phyloP scores from a whole-genome alignment of 1,140 invertebrate species.

The Arctopsyche grandis region DNA sequence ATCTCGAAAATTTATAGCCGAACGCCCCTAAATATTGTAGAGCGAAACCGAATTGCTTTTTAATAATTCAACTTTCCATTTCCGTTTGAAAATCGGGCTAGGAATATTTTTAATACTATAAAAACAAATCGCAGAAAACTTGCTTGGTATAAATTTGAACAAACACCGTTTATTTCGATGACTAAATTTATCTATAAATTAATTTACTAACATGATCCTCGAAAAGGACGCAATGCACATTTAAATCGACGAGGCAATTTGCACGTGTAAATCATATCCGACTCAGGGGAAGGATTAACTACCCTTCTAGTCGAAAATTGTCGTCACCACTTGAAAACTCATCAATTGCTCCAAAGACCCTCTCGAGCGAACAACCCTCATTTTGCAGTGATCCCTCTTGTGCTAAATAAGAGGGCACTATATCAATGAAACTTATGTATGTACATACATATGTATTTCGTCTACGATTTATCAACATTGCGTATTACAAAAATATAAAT shows the following conservation, averaged over 20 bases:
- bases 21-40: not conserved
- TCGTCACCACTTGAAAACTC: slow-evolving; percentile 43
- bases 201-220: too few species aligned
- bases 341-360: slow-evolving; percentile 38
- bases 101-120: too few species aligned
- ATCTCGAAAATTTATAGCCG: not conserved
- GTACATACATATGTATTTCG: too few species aligned
- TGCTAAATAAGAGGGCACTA: not conserved
- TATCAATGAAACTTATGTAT: slow-evolving; percentile 2
- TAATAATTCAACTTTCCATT: not conserved
- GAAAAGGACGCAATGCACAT: not conserved
- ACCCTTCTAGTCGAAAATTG: slow-evolving; percentile 15
- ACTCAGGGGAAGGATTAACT: slow-evolving; percentile 4
- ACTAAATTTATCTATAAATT: too few species aligned
- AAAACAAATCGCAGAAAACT: too few species aligned
- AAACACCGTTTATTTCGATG: too few species aligned
- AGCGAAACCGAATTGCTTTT: not conserved
- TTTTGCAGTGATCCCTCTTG: slow-evolving; percentile 19
- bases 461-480: too few species aligned
- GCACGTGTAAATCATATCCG: slow-evolving; percentile 28
- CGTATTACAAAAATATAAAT: too few species aligned
- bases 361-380: not conserved
- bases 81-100: too few species aligned
- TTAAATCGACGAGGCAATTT: not conserved
- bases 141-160: too few species aligned